Evolutionary conservation across 2,888 invertebrate species (phyloP), one percentile per base, ranked within the genome.

Genomic region (Selenia dentaria): DNA sequence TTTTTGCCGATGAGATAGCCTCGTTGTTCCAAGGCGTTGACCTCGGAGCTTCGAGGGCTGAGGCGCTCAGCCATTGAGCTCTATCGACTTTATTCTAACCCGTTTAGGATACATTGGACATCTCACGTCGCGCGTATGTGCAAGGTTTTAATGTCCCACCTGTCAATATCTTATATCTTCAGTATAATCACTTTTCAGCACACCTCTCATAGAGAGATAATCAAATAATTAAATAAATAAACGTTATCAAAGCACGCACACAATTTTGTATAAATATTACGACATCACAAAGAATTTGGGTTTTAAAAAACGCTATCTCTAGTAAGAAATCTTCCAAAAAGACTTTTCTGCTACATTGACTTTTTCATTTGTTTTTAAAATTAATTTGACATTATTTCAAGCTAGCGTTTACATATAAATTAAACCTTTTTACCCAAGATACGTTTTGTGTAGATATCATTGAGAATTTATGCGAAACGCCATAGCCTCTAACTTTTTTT

Each of bases 1-100:
- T 96, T 96, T 79, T 95, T 94, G 59, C 96, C 95, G 75, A 97
- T 95, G 49, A 94, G 88, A 83, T 96, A 96, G 69, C 96, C 96
- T 74, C 95, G 92, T 84, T 95, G 94, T 80, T 96, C 95, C 86
- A 96, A 92, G 75, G 96, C 96, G 79, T 95, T 95, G 62, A 96
- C 94, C 91, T 97, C 96, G 69, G 96, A 96, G 90, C 93, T 94
- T 85, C 94, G 93, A 81, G 95, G 93, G 92, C 93, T 93, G 85
- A 94, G 92, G 88, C 93, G 93, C 91, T 93, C 92, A 92, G 94
- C 94, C 94, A 94, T 94, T 79, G 84, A 87, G 88, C 85, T 87
- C 83, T 85, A 82, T 83, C 74, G 80, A 83, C 82, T 87, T 88
- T 89, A 90, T 88, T 75, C 84, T 88, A 73, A 87, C 88, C 89